A percentile compares a stretch with the other conserved stretches of the same genome.
Evolutionary conservation across 2,113 vertebrate genomes (phyloP).

Genomic region (Puffinus mauretanicus): DNA sequence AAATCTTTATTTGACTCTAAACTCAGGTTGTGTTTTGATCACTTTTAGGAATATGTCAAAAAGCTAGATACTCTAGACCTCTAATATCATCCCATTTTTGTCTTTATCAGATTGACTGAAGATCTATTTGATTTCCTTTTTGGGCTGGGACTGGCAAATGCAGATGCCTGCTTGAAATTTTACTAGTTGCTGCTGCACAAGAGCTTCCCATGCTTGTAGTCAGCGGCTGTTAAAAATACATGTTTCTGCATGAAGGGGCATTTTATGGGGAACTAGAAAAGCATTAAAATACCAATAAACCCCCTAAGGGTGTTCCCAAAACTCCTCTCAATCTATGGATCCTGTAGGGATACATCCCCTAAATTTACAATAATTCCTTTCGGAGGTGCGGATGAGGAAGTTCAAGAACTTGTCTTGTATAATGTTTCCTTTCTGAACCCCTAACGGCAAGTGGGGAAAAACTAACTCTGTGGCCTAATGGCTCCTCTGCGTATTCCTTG

Average conservation of each 20-base stretch:
- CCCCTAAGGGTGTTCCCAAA: not conserved
- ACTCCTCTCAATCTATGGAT: not conserved
- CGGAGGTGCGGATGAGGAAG: not conserved
- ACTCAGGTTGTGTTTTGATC: not conserved
- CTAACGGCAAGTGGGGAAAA: not conserved
- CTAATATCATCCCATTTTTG: not conserved
- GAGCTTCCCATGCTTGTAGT: not conserved
- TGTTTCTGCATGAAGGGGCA: not conserved
- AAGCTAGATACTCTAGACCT: not conserved
- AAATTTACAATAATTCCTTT: not conserved
- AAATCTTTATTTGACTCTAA: not conserved
- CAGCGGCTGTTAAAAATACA: not conserved
- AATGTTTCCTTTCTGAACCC: not conserved
- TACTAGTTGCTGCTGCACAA: not conserved
- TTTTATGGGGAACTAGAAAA: not conserved
- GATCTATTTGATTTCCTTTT: not conserved
- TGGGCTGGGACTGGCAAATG: not conserved
- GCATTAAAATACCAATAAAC: not conserved
- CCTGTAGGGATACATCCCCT: not conserved
- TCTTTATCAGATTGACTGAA: not conserved
- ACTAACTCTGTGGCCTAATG: not conserved
- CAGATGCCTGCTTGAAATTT: not conserved
- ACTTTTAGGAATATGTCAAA: not conserved
- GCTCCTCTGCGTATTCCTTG: not conserved
- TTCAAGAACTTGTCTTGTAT: not conserved